phyloP scores from a whole-genome alignment of 2,888 invertebrate species.

The Serrognathus titanus region DNA sequence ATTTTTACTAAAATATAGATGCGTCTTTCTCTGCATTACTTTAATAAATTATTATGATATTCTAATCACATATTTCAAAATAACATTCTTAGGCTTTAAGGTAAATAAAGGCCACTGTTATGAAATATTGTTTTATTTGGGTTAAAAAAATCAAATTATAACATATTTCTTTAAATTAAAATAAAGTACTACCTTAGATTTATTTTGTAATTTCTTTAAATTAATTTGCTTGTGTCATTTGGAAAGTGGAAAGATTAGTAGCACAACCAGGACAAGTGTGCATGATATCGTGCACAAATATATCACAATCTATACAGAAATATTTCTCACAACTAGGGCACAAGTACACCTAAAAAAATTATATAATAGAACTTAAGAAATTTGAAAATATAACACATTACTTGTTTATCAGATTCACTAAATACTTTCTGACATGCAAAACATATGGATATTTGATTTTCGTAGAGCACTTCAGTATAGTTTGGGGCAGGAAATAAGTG shows the following conservation, averaged over 20 bases:
- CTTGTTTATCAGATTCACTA: conserved; percentile 68
- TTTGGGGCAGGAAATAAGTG: conserved; percentile 91
- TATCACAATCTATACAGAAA: conserved; percentile 95
- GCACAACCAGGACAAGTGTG: conserved; percentile 97
- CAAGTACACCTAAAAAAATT: conserved; percentile 64
- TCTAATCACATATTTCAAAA: not conserved
- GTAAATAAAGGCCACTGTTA: no score
- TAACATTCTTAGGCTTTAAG: not conserved
- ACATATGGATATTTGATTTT: conserved; percentile 59
- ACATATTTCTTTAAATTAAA: no score
- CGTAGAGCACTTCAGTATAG: conserved; percentile 69
- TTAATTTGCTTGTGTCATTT: conserved; percentile 26
- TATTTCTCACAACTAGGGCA: conserved; percentile 75
- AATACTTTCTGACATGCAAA: conserved; percentile 74
- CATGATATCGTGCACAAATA: conserved; percentile 87
- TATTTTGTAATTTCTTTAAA: no score
- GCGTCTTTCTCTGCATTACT: not conserved
- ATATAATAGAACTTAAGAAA: not conserved
- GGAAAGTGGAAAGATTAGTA: conserved; percentile 57
- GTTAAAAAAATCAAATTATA: no score
- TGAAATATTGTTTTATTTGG: no score
- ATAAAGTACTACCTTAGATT: no score
- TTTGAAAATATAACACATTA: conserved; percentile 36
- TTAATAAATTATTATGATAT: not conserved
- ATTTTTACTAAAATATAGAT: not conserved